Conservation (phyloP, 2,888 invertebrate species). For the Lepeophtheirus nordmannii region DNA sequence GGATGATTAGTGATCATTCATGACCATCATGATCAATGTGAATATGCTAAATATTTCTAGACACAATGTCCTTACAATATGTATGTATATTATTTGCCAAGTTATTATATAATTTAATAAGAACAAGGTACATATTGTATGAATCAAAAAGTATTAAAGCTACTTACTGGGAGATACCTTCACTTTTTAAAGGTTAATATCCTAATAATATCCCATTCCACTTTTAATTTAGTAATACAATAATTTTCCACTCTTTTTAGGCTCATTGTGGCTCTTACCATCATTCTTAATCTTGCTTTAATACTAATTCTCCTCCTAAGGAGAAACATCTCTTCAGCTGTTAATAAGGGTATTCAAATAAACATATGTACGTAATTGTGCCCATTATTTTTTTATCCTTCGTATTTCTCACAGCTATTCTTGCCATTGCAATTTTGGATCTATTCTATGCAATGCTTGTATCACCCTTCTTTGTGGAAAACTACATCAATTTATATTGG, state of each 20-base stretch:
- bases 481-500: slow-evolving; percentile 8
- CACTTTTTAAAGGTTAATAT: no score
- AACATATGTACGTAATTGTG: background rate
- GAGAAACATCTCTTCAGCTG: background rate
- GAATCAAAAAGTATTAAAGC: no score
- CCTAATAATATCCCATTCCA: no score
- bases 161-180: no score
- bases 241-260: background rate
- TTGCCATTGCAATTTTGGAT: slow-evolving; percentile 3
- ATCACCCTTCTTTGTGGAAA: slow-evolving; percentile 20
- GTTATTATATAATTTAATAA: no score
- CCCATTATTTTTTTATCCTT: background rate
- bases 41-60: no score
- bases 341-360: slow-evolving; percentile 7
- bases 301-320: slow-evolving; percentile 9
- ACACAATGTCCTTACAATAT: no score
- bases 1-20: no score
- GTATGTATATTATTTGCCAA: no score
- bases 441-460: slow-evolving; percentile 13
- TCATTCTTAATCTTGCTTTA: slow-evolving; percentile 1
- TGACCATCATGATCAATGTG: no score
- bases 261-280: slow-evolving; percentile 11
- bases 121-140: no score
- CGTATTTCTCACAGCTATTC: background rate
- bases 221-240: no score